Evolutionary conservation across 1,140 invertebrate species (phyloP).

Genomic region (Bicyclus anynana): DNA sequence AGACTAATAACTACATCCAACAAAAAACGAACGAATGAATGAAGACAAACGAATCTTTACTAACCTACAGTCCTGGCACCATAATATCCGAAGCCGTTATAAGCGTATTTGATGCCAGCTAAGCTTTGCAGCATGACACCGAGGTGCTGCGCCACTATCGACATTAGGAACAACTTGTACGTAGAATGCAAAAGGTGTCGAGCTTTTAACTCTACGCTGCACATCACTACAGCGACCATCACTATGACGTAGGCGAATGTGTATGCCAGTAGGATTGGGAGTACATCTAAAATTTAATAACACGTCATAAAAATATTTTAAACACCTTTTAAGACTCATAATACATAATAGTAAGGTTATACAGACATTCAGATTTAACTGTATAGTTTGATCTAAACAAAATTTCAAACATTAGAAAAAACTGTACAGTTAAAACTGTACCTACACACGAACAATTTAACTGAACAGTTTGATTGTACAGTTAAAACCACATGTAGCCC

Average conservation of each 20-base stretch:
- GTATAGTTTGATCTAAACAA: too few relatives aligned
- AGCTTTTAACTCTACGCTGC: constrained; percentile 83
- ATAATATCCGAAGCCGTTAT: constrained; percentile 81
- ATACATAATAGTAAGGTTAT: too few relatives aligned
- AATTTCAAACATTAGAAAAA: too few relatives aligned
- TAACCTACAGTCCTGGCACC: constrained; percentile 80
- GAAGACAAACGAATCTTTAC: too few relatives aligned
- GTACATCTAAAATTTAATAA: constrained; percentile 82
- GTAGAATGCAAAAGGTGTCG: constrained; percentile 91
- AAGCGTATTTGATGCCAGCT: constrained; percentile 84
- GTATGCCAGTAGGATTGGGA: constrained; percentile 83
- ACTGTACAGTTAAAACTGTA: too few relatives aligned
- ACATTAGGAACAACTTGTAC: constrained; percentile 90
- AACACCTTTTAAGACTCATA: too few relatives aligned
- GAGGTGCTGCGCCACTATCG: constrained; percentile 81
- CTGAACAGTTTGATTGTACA: too few relatives aligned
- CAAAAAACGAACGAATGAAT: too few relatives aligned
- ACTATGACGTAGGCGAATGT: constrained; percentile 81
- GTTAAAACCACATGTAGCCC: too few relatives aligned
- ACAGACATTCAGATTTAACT: too few relatives aligned
- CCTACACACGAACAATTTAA: too few relatives aligned
- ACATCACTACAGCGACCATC: constrained; percentile 80
- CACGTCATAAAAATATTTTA: not conserved
- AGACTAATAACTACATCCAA: too few relatives aligned
- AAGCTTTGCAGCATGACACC: constrained; percentile 83